phyloP scores from a whole-genome alignment of 2,113 vertebrate genomes.

The Triplophysa dalaica region DNA sequence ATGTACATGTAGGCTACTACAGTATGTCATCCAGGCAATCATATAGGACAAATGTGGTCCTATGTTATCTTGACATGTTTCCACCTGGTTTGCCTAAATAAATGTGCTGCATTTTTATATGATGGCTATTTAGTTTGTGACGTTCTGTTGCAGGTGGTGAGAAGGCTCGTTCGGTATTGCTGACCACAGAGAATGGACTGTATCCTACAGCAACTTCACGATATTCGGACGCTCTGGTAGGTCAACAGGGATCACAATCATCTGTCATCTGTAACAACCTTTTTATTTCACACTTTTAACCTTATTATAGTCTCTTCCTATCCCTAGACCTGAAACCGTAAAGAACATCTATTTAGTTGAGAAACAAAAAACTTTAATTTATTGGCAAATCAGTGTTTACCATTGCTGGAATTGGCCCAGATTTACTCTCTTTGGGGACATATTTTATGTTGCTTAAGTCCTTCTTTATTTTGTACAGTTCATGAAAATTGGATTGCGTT shows the following conservation, averaged over 20 bases:
- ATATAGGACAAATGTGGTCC: too few relatives aligned
- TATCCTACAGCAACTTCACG: slow-evolving; percentile 16
- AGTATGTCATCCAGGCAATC: too few relatives aligned
- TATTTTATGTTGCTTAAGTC: too few relatives aligned
- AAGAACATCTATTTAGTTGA: too few relatives aligned
- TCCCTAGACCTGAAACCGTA: not conserved
- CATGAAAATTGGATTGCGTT: too few relatives aligned
- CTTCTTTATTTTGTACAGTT: too few relatives aligned
- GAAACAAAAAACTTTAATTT: too few relatives aligned
- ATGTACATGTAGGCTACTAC: too few relatives aligned
- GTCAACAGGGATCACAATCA: slow-evolving; percentile 8
- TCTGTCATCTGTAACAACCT: slow-evolving; percentile 9
- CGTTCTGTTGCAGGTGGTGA: slow-evolving; percentile 50
- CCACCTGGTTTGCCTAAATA: not conserved
- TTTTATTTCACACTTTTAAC: not conserved
- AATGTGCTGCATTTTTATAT: not conserved
- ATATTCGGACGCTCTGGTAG: slow-evolving; percentile 35
- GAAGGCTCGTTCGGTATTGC: slow-evolving; percentile 44
- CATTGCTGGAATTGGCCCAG: too few relatives aligned
- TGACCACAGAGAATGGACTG: slow-evolving; percentile 43
- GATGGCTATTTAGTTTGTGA: not conserved
- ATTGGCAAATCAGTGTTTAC: too few relatives aligned
- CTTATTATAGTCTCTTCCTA: not conserved
- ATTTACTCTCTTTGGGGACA: too few relatives aligned
- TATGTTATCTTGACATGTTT: not conserved